Evolutionary conservation across 2,113 vertebrate species (phyloP), one percentile per base, ranked within the genome.

Genomic region (Carassius auratus): DNA sequence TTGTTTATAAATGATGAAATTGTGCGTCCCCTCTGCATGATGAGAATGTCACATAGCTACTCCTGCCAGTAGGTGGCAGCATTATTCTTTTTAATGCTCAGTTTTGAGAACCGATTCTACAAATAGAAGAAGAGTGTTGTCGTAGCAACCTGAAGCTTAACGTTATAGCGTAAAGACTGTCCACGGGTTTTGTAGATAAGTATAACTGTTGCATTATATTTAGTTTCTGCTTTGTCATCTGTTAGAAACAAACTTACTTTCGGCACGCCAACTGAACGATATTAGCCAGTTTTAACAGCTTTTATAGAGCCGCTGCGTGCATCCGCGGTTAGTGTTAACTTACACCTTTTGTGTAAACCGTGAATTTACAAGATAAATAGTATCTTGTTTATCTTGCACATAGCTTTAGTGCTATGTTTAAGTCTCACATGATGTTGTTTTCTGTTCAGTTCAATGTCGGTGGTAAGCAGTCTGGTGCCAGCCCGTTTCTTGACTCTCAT

Each of bases 401-500:
- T 36, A 17, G 15, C 8, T 69, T 36, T 33, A 69, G 15, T 19
- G 6, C 13, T 68, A 15, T 68, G 68, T 9, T 50, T 52, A 8
- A 48, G 10, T 21, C 64, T 21, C 10, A 21, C 45, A 23, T 23
- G 26, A 10, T 23, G n/a, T 76, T 66, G 23, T 71, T 12, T 85
- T 73, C 0, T n/a, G 21, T 61, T 4, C 55, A 85, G 88, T 23
- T 59, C 85, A 85, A 98, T 97, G 97, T 91, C 94, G n/a, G 92
- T 85, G 45, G 86, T 96, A 38, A 92, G 85, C 45, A 96, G 95
- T 52, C 92, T 98, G 2, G 93, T 98, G 0, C 96, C 97, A 8
- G 94, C 95, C 0, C 95, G 97, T 21, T 98, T 98, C 90, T 91
- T 98, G 84, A 97, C 96, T 5, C 93, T 97, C 57, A 91, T 92